phyloP scores from a whole-genome alignment of 2,113 vertebrate genomes.

The Poecile atricapillus region DNA sequence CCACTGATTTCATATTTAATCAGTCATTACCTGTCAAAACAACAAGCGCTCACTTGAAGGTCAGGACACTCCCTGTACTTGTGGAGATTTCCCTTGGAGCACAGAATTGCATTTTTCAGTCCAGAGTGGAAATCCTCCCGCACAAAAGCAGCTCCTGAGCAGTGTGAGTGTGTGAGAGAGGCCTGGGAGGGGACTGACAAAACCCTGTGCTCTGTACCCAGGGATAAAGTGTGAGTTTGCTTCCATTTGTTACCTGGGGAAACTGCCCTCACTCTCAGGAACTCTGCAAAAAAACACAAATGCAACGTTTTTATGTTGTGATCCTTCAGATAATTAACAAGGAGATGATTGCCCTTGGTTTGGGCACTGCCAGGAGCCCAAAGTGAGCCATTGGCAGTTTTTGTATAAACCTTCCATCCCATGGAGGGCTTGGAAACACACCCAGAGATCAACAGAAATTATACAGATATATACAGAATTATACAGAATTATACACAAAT shows the following conservation, averaged over 20 bases:
- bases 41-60: neutral
- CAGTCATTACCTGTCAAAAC: neutral
- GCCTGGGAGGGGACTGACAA: neutral
- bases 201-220: neutral
- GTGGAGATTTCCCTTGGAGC: neutral
- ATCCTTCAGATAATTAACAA: neutral
- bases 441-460: neutral
- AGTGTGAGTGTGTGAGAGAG: neutral
- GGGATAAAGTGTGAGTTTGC: neutral
- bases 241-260: neutral
- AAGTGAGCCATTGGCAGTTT: neutral
- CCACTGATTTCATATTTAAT: neutral
- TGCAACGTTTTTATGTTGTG: accelerated
- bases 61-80: neutral
- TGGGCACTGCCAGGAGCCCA: neutral
- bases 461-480: no score
- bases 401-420: neutral
- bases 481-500: no score
- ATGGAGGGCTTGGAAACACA: neutral
- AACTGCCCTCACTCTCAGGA: neutral
- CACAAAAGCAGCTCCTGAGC: neutral
- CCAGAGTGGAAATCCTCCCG: neutral
- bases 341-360: neutral
- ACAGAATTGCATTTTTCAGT: neutral
- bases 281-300: neutral